phyloP scores from a whole-genome alignment of 2,113 vertebrate genomes.

The Rhabdomys dilectus region DNA sequence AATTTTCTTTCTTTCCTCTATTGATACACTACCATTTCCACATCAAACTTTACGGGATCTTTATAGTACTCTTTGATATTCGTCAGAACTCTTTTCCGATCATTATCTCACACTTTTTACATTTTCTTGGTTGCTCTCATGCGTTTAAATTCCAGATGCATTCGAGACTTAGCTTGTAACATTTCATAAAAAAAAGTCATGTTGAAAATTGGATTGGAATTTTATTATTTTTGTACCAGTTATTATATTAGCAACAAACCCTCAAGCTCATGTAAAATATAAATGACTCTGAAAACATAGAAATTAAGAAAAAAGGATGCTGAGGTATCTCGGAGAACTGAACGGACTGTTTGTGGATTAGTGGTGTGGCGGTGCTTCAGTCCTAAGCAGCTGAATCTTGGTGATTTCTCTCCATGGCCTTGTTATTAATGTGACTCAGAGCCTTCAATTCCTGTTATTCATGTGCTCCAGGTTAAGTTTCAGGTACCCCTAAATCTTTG shows the following conservation, averaged over 20 bases:
- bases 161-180: not conserved
- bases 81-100: not conserved
- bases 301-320: not conserved
- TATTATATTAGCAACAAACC: not conserved
- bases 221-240: conserved; percentile 18
- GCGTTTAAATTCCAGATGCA: not conserved
- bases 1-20: not conserved
- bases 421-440: not conserved
- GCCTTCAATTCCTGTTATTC: not conserved
- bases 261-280: not conserved
- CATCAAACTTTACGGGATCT: not conserved
- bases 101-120: not conserved
- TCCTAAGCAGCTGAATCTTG: not conserved
- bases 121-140: not conserved
- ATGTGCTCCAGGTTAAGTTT: not conserved
- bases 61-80: not conserved
- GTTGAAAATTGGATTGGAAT: conserved; percentile 37
- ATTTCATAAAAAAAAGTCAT: not conserved
- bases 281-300: conserved; percentile 1
- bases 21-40: not conserved
- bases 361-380: not conserved
- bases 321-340: not conserved
- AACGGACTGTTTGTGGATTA: not conserved
- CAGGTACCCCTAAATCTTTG: not conserved
- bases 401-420: not conserved